phyloP scores from a whole-genome alignment of 1,140 invertebrate species.

The Drosophila dunni region DNA sequence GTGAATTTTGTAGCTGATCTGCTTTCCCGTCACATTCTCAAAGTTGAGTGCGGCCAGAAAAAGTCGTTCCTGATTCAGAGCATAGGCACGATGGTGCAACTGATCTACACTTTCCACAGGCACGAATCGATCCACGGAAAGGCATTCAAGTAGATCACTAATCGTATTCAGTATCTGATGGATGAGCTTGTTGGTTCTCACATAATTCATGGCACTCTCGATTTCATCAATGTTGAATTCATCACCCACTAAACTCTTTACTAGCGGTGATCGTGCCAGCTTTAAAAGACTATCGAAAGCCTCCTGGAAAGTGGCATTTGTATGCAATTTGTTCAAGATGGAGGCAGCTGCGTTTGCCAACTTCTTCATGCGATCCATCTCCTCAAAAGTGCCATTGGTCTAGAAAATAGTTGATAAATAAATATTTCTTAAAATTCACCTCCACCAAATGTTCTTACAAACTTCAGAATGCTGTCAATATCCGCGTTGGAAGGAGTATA shows the following conservation, averaged over 20 bases:
- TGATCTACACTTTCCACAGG: conserved; percentile 85
- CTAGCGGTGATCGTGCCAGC: conserved; percentile 78
- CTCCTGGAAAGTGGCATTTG: conserved; percentile 65
- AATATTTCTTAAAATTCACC: too few species aligned
- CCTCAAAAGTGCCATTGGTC: conserved; percentile 87
- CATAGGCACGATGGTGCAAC: conserved; percentile 85
- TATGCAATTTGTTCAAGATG: conserved; percentile 65
- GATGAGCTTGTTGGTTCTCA: conserved; percentile 70
- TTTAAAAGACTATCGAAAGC: conserved; percentile 72
- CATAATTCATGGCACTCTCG: conserved; percentile 56
- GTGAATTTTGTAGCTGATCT: conserved; percentile 86
- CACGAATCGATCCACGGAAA: conserved; percentile 87
- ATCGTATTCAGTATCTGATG: conserved; percentile 76
- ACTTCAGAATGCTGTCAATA: conserved; percentile 85
- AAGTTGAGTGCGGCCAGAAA: conserved; percentile 79
- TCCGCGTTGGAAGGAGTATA: conserved; percentile 86
- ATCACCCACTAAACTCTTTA: conserved; percentile 72
- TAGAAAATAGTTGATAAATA: conserved; percentile 39
- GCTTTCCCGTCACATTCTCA: conserved; percentile 64
- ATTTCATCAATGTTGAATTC: conserved; percentile 73
- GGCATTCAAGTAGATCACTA: conserved; percentile 86
- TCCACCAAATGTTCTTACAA: conserved; percentile 75
- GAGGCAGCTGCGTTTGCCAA: conserved; percentile 51
- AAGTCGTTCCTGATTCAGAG: conserved; percentile 84
- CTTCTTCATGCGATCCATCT: conserved; percentile 85